Percentiles rank a stretch among this genome's conserved stretches.
These are phyloP conservation scores for Leptura quadrifasciata DNA, from an alignment of 2,888 invertebrate species.

Conservation along the genomic window DNA sequence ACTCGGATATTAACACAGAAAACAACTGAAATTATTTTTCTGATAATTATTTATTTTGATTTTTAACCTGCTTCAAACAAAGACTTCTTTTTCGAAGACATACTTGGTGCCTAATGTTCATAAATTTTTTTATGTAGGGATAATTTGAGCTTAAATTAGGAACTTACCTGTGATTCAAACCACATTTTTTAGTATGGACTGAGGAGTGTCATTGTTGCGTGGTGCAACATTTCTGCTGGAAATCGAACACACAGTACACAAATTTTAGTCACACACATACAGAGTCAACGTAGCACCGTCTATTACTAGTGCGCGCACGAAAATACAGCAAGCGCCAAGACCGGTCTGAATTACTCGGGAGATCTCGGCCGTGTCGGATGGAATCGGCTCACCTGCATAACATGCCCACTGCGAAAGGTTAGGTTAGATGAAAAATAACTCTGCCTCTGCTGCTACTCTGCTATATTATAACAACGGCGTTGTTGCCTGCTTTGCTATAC, in stretches of 20 bases:
- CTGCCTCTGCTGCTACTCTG: slow-evolving; percentile 51
- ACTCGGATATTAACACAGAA: background rate
- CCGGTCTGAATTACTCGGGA: slow-evolving; percentile 70
- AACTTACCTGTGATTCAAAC: slow-evolving; percentile 74
- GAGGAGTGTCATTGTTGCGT: slow-evolving; percentile 71
- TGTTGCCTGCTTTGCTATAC: slow-evolving; percentile 43
- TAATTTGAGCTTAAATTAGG: background rate
- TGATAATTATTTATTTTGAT: background rate
- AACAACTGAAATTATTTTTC: background rate
- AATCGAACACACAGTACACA: slow-evolving; percentile 55
- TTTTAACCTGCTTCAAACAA: background rate
- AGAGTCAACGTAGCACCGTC: slow-evolving; percentile 56
- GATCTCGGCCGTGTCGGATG: slow-evolving; percentile 69
- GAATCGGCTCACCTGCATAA: slow-evolving; percentile 76
- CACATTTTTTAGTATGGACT: slow-evolving; percentile 72
- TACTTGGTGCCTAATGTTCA: background rate
- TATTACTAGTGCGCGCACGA: slow-evolving; percentile 57
- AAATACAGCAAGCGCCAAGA: slow-evolving; percentile 66
- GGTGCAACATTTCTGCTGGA: slow-evolving; percentile 70
- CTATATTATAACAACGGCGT: slow-evolving; percentile 45
- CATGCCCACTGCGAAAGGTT: slow-evolving; percentile 71
- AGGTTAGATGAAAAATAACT: slow-evolving; percentile 63
- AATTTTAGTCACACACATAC: slow-evolving; percentile 54
- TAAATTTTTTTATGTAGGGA: background rate
- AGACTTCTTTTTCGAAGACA: background rate